Percentiles rank a stretch among this genome's conserved stretches.
These are phyloP conservation scores for Sebastes melanostomus DNA, from an alignment of 2,797 vertebrate species.

Conservation along the genomic window DNA sequence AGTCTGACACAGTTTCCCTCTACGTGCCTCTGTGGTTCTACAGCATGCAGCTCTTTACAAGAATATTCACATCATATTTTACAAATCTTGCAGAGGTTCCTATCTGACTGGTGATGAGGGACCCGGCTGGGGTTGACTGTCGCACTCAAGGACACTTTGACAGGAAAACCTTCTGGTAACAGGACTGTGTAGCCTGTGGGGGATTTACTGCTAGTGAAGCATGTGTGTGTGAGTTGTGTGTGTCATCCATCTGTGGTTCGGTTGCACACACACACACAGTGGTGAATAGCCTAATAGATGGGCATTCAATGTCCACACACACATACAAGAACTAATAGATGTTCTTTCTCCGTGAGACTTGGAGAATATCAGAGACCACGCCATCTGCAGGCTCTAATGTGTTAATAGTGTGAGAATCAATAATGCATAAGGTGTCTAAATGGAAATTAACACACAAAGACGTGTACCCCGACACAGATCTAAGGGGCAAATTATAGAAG, in stretches of 20 bases:
- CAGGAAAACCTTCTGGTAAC: constrained; percentile 69
- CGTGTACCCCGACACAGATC: neutral
- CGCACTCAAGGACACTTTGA: constrained; percentile 75
- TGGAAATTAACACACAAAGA: constrained; percentile 24
- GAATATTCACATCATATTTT: constrained; percentile 37
- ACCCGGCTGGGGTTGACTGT: constrained; percentile 54
- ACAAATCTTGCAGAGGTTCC: constrained; percentile 37
- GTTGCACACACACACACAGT: neutral
- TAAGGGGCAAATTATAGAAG: constrained; percentile 24
- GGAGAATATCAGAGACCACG: constrained; percentile 45
- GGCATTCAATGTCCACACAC: constrained; percentile 55
- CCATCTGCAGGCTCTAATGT: constrained; percentile 37
- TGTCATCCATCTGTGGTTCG: constrained; percentile 63
- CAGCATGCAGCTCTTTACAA: neutral
- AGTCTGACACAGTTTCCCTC: neutral
- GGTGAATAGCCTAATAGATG: constrained; percentile 42
- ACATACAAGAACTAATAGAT: constrained; percentile 59
- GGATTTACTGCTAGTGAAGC: constrained; percentile 66
- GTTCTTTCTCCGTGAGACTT: constrained; percentile 62
- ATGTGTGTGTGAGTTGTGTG: constrained; percentile 58
- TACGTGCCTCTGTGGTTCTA: neutral
- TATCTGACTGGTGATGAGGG: constrained; percentile 55
- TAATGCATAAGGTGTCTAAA: constrained; percentile 61
- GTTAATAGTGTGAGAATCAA: constrained; percentile 64
- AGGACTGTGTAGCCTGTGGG: constrained; percentile 63